Base-by-base conservation (phyloP, 1,140 invertebrate genomes). In the Anoplolepis gracilipes region DNA sequence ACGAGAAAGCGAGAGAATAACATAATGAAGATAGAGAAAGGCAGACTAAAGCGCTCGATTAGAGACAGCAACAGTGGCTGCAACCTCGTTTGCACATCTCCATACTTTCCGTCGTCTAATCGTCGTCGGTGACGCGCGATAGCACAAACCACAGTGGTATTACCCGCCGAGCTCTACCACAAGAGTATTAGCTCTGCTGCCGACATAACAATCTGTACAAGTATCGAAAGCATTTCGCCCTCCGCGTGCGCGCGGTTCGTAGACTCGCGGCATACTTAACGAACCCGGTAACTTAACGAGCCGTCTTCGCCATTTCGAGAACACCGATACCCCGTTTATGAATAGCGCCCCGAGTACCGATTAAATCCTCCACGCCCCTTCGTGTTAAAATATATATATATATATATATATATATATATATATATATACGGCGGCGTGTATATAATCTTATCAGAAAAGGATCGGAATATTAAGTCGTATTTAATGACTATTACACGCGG, bases 201-300 rank as follows among this genome's bases (percentile, higher is more conserved):
- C 62, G 28, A 78, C 72, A 75, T 87, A 78, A 82, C 70, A 89
- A 89, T 89, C 79, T 87, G 49, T 79, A 42, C 79, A 79, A 89
- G 87, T 89, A 89, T 89, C 85, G 79, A 75, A 87, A 85, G 85
- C 67, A 89, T 89, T 84, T 89, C 62, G 59, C 53, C 16, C 46
- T 81, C 28, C 13, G 55, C 64, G 65, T 67, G 22, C 42, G 13
- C 78, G 46, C 11, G 70, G 28, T 55, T 79, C 61, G 22, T 33
- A 65, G 84, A 72, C 55, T 61, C 62, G 72, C 57, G 25, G 76
- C 84, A 84, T 88, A 79, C 73, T 84, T 77, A 77, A 84, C 70
- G 73, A 75, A 49, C 85, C 79, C 19, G 78, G 39, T 22, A 89
- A 89, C 73, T 89, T 89, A 89, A 89, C 85, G 61, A 86, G 88